Percentiles rank a stretch among this genome's conserved stretches.
phyloP scores from a whole-genome alignment of 1,140 invertebrate genomes.

The Drosophila sp. region DNA sequence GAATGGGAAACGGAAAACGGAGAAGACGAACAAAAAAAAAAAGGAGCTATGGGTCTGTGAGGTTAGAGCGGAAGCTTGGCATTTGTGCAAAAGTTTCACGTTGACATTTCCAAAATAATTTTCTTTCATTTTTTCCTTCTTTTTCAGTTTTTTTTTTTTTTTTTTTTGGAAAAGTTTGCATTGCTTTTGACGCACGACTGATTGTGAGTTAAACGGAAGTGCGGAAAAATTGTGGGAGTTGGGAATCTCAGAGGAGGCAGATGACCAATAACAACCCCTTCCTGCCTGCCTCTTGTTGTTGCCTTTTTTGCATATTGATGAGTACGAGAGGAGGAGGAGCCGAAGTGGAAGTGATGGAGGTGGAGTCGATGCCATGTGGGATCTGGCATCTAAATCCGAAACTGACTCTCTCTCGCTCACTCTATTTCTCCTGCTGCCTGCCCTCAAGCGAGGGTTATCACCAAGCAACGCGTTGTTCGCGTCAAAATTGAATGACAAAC shows the following conservation, averaged over 20 bases:
- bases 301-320: constrained; percentile 76
- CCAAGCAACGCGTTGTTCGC: constrained; percentile 48
- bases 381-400: constrained; percentile 51
- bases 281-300: constrained; percentile 33
- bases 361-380: constrained; percentile 27
- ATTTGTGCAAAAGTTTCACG: constrained; percentile 78
- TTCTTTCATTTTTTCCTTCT: constrained; percentile 55
- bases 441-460: constrained; percentile 16
- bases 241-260: background rate
- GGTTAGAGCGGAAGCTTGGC: constrained; percentile 44
- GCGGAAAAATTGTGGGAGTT: background rate
- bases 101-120: constrained; percentile 82
- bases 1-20: background rate
- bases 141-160: constrained; percentile 7
- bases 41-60: background rate
- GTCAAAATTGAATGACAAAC: constrained; percentile 79
- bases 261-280: constrained; percentile 25
- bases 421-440: background rate
- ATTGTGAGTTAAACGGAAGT: constrained; percentile 42
- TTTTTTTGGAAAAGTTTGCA: constrained; percentile 65
- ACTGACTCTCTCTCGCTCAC: constrained; percentile 6
- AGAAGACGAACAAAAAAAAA: background rate
- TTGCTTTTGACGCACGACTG: constrained; percentile 77
- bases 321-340: constrained; percentile 27
- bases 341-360: background rate